A percentile compares a stretch with the other conserved stretches of the same genome.
phyloP scores from a whole-genome alignment of 2,113 vertebrate species.

The Vulpes vulpes region DNA sequence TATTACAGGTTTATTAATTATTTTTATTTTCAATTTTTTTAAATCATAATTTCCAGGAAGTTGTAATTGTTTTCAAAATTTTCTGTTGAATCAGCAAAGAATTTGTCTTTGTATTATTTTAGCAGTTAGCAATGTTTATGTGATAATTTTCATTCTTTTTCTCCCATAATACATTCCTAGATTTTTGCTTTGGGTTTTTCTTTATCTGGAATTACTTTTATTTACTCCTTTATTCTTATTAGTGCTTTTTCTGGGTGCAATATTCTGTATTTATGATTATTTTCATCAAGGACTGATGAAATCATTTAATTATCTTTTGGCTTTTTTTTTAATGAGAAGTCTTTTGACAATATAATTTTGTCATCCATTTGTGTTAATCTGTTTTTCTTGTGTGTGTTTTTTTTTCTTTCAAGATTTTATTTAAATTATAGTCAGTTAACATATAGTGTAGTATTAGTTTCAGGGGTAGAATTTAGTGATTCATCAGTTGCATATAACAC shows the following conservation, averaged over 20 bases:
- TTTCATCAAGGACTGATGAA: not conserved
- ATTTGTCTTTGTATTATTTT: not conserved
- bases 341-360: not conserved
- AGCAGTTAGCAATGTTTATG: not conserved
- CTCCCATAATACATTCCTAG: no score
- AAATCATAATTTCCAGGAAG: not conserved
- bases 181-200: not conserved
- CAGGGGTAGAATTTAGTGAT: no score
- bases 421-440: no score
- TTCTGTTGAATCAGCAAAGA: not conserved
- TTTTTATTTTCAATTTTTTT: not conserved
- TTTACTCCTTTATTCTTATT: not conserved
- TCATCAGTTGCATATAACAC: no score
- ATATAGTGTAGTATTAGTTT: no score
- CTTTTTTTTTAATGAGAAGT: not conserved
- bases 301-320: not conserved
- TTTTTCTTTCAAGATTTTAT: no score
- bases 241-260: not conserved
- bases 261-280: not conserved
- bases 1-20: not conserved
- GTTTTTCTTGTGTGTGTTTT: not conserved
- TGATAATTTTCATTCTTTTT: not conserved
- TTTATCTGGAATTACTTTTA: not conserved
- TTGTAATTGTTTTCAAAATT: not conserved
- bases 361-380: not conserved